Evolutionary conservation across 2,113 vertebrate species (phyloP).

Genomic region (Gavia stellata): DNA sequence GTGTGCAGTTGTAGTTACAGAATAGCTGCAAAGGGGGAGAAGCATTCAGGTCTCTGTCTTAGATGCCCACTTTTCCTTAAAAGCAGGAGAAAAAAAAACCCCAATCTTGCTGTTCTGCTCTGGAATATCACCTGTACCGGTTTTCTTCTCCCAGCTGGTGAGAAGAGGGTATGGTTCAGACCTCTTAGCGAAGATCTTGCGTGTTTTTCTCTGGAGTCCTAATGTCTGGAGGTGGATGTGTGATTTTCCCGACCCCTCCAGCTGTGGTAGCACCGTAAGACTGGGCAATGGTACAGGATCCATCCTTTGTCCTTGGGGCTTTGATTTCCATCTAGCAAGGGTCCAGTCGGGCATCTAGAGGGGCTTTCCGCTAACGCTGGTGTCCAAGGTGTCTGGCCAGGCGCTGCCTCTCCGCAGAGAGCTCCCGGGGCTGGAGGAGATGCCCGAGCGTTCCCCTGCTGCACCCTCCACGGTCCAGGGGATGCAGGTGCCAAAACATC

Average conservation of each 20-base stretch:
- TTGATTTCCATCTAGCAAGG: background rate
- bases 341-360: rapidly evolving
- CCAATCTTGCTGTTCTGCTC: background rate
- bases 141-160: background rate
- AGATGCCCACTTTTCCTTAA: background rate
- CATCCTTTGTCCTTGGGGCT: background rate
- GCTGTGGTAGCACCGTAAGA: background rate
- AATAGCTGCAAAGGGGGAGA: background rate
- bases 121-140: background rate
- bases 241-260: background rate
- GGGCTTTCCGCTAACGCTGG: background rate
- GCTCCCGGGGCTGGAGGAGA: background rate
- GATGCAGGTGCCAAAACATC: background rate
- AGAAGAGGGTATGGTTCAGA: background rate
- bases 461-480: background rate
- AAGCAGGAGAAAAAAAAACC: background rate
- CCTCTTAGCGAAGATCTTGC: background rate
- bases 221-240: background rate
- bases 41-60: background rate
- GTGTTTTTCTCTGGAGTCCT: background rate
- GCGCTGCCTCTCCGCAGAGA: background rate
- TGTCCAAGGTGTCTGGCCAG: background rate
- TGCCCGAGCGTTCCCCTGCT: rapidly evolving
- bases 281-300: background rate
- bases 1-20: background rate